phyloP scores from a whole-genome alignment of 2,888 invertebrate species.

The Spilarctia lutea region DNA sequence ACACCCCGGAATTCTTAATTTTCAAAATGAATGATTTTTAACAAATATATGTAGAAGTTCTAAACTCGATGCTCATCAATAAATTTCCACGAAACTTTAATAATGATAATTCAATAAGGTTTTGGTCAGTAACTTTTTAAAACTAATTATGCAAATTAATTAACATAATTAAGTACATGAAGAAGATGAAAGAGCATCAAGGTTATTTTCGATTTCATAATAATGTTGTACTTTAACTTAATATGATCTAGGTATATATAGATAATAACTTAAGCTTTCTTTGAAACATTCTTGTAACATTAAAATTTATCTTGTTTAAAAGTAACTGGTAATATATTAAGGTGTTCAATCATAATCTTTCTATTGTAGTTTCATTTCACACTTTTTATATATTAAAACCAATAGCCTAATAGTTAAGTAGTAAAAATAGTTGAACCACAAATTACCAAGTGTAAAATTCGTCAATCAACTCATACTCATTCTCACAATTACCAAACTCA shows the following conservation, averaged over 20 bases:
- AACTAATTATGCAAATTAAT: neutral
- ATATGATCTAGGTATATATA: neutral
- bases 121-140: neutral
- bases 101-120: too few relatives aligned
- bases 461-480: too few relatives aligned
- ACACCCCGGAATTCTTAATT: neutral
- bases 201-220: neutral
- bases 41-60: too few relatives aligned
- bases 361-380: too few relatives aligned
- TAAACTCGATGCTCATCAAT: neutral
- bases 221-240: neutral
- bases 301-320: too few relatives aligned
- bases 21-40: neutral
- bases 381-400: neutral
- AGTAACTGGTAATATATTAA: neutral
- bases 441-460: too few relatives aligned
- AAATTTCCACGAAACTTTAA: neutral
- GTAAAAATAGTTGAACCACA: too few relatives aligned
- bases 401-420: too few relatives aligned
- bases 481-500: too few relatives aligned
- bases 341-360: neutral
- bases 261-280: neutral
- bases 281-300: too few relatives aligned
- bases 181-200: neutral
- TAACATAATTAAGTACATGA: neutral